Base-by-base conservation (phyloP, 2,888 invertebrate genomes). In the Euphydryas editha region DNA sequence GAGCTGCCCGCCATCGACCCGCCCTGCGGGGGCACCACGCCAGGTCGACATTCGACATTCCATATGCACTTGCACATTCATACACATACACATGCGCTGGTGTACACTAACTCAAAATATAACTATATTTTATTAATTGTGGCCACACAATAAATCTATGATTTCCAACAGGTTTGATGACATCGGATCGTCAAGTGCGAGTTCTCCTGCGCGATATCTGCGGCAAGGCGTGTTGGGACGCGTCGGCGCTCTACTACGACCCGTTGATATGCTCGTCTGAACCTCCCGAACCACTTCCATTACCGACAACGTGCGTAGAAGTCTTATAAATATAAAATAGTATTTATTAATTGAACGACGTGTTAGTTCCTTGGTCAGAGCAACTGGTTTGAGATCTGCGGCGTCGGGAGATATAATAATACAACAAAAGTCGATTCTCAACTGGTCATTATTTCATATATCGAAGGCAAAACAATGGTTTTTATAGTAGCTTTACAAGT, bases 221-320 rank as follows among this genome's bases (percentile, higher is more conserved):
- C 37, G 99, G 99, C 58, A 99, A 99, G 90, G 97, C 97, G 59
- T 97, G 98, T 78, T 99, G 99, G 99, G 99, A 99, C 88, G 97
- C 97, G 46, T 97, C 98, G 0, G 96, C 98, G 67, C 93, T 99
- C 0, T 97, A 97, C 87, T 95, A 96, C 81, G 95, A 96, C 77
- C 96, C 97, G 0, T 92, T 93, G 1, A 80, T 81, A 37, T 78
- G 81, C 1, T 74, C 81, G 0, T 77, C 83, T 0, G 88, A 86
- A 17, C 82, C 84, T 0, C 75, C 84, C 0, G 84, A 86, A 55
- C 82, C 84, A 3, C 74, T 88, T 6, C 82, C 85, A 0, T 44
- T 87, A 51, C 86, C 88, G 0, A 81, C 85, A 57, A 76, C 75
- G 89, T 88, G 77, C 73, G 68, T 11, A 24, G n/a, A 24, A 2